A percentile compares a stretch with the other conserved stretches of the same genome.
These are phyloP conservation scores for Salmo trutta DNA, from an alignment of 2,797 vertebrate species.

Conservation along the genomic window DNA sequence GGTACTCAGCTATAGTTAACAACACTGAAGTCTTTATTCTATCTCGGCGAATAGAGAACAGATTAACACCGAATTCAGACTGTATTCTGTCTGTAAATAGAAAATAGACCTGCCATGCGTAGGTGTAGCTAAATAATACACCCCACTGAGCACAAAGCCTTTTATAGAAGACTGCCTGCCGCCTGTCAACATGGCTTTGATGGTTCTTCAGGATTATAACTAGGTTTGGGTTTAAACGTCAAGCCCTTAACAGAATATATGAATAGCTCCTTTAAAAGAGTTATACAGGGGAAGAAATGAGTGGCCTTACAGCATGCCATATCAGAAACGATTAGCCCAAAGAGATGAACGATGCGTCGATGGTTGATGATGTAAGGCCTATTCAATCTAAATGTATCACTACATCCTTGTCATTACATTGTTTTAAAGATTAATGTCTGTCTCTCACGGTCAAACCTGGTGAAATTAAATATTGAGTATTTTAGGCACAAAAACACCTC, in stretches of 20 bases:
- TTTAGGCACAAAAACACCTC: conserved; percentile 65
- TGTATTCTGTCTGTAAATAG: not conserved
- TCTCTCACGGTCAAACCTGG: conserved; percentile 42
- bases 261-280: conserved; percentile 64
- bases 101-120: conserved; percentile 39
- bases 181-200: conserved; percentile 65
- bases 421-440: conserved; percentile 56
- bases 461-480: conserved; percentile 61
- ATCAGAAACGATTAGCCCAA: conserved; percentile 67
- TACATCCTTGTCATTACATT: conserved; percentile 57
- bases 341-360: conserved; percentile 63
- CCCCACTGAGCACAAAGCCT: conserved; percentile 47
- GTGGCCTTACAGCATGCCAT: conserved; percentile 54
- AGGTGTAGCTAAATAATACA: conserved; percentile 63
- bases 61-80: not conserved
- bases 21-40: not conserved
- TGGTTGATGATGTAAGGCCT: conserved; percentile 50
- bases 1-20: conserved; percentile 8
- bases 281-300: conserved; percentile 51
- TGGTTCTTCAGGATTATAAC: conserved; percentile 63
- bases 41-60: not conserved
- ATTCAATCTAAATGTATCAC: conserved; percentile 45
- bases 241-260: conserved; percentile 35
- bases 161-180: conserved; percentile 64
- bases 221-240: conserved; percentile 63